These are phyloP conservation scores for Cryptus viduatorius DNA, from an alignment of 2,888 invertebrate genomes.

Conservation along the genomic window DNA sequence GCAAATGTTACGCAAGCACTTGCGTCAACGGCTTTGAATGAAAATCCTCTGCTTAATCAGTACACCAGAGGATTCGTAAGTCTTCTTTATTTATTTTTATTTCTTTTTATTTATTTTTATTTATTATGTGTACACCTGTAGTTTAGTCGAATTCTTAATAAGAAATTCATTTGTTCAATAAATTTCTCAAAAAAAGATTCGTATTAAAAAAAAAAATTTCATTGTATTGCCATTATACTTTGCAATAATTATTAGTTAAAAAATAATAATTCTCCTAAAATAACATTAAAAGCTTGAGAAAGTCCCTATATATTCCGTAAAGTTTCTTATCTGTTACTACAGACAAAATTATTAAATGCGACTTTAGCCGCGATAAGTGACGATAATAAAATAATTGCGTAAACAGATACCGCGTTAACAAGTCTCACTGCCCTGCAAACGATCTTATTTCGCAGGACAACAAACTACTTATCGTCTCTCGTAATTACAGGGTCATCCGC, in stretches of 20 bases:
- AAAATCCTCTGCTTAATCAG: conserved; percentile 93
- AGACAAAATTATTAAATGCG: not conserved
- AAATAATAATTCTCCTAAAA: no score
- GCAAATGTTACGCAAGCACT: conserved; percentile 92
- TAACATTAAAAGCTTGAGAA: not conserved
- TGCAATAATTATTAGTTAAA: not conserved
- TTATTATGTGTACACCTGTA: no score
- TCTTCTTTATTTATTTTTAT: conserved; percentile 70
- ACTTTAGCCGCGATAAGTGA: not conserved
- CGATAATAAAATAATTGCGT: not conserved
- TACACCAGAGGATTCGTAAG: conserved; percentile 98
- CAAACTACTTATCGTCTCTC: conserved; percentile 47
- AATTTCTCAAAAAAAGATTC: no score
- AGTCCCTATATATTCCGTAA: no score
- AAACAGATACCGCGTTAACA: not conserved
- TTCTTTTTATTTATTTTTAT: no score
- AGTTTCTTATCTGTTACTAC: not conserved
- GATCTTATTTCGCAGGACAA: conserved; percentile 25
- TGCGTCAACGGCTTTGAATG: conserved; percentile 88
- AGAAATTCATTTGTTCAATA: no score
- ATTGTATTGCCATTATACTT: not conserved
- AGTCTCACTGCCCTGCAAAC: not conserved
- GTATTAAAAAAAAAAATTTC: no score
- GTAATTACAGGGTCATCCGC: conserved; percentile 93
- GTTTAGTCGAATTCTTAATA: no score